Evolutionary conservation across 2,113 vertebrate species (phyloP), one percentile per base, ranked within the genome.

Genomic region (Oreochromis niloticus): DNA sequence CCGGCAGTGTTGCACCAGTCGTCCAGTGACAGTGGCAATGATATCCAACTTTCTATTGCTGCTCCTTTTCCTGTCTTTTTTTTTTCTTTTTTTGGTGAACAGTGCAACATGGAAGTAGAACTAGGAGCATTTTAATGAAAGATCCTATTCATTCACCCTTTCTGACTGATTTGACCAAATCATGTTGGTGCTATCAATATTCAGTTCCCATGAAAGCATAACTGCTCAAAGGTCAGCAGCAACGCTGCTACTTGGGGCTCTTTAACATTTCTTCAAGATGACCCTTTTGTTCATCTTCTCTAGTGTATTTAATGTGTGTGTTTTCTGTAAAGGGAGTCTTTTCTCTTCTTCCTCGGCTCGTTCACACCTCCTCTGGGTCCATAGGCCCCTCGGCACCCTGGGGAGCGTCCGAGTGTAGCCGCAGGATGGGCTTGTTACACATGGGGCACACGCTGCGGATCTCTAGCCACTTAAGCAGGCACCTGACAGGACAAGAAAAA

Each of bases 401-500:
- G 5, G 95, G 92, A 43, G 94, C 52, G 1, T 96, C 95, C 16
- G 93, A 92, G 93, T 96, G 96, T 39, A 97, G 93, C 86, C 96
- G 93, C 79, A 96, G 94, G 92, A 97, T 97, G 83, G 96, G 96
- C 63, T 97, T 97, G 95, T 97, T 97, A 80, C 97, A 97, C 97
- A 97, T 97, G 17, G 97, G 97, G 84, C 97, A 97, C 82, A 97
- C 96, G 50, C 96, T 97, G 87, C 97, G 97, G 85, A 97, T 97
- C 94, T 97, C 97, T 89, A 97, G 93, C 97, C 97, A 97, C 86
- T 97, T 97, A 36, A 97, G 92, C 91, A 97, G 95, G 95, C 97
- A 97, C 96, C 97, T 97, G 90, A 19, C 19, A n/a, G 66, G 14
- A 66, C 6, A 36, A 48, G 50, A 78, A 46, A 24, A 1, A 78